phyloP scores from a whole-genome alignment of 35 echinoderm and acorn worm species.

The Apostichopus californicus region DNA sequence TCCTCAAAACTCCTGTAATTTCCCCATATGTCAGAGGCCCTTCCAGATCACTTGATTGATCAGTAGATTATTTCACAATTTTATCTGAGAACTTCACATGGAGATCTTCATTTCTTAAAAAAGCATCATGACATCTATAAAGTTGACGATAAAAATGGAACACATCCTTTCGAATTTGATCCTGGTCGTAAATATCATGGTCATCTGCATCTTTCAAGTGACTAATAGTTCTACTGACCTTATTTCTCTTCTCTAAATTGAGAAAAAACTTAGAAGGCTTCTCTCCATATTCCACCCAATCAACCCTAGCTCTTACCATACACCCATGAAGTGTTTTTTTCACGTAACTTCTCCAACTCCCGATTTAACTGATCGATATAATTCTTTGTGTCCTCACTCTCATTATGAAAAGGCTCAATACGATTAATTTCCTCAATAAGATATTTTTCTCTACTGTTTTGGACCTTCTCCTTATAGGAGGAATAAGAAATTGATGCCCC shows the following conservation, averaged over 20 bases:
- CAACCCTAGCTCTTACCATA: not conserved
- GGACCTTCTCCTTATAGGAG: not conserved
- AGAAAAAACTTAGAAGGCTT: conserved; percentile 6
- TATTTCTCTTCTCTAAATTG: conserved; percentile 17
- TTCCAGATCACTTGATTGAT: not conserved
- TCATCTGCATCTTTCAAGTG: not conserved
- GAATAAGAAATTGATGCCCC: not conserved
- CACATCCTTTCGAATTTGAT: not conserved
- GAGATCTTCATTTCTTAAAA: not conserved
- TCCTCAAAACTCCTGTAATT: not conserved
- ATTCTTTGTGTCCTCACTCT: not conserved
- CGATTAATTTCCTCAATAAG: not conserved
- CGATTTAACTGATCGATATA: not conserved
- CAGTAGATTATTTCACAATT: not conserved
- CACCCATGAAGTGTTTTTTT: not conserved
- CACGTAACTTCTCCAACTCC: not conserved
- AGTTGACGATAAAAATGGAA: not conserved
- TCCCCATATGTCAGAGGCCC: not conserved
- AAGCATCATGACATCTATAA: not conserved
- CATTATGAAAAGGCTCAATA: not conserved
- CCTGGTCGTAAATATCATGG: not conserved
- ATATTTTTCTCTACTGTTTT: not conserved
- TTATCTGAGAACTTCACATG: not conserved
- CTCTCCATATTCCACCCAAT: not conserved
- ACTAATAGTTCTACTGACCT: not conserved